A percentile compares a stretch with the other conserved stretches of the same genome.
phyloP scores from a whole-genome alignment of 1,140 invertebrate species.

The roundworm (Caenorhabditis elegans) region WBcel235 BX284606.5:5296001-5296500 shows the following conservation, averaged over 20 bases:
- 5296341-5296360: conserved; percentile 19
- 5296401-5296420: not conserved
- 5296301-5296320: not conserved
- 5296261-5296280: conserved; percentile 11
- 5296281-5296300: no score
- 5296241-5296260: not conserved
- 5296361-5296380: not conserved
- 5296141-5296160: not conserved
- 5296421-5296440: not conserved
- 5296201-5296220: not conserved
- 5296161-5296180: not conserved
- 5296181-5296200: not conserved
- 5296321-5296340: not conserved
- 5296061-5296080: not conserved
- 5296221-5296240: no score
- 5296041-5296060: not conserved
- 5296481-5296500: no score
- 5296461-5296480: no score
- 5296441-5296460: no score
- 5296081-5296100: not conserved
- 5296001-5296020: not conserved
- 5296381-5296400: conserved; percentile 20
- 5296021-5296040: conserved; percentile 33
- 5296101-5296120: not conserved
- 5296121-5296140: not conserved